Evolutionary conservation across 2,797 vertebrate genomes (phyloP).

Genomic region (Halcyon badia): DNA sequence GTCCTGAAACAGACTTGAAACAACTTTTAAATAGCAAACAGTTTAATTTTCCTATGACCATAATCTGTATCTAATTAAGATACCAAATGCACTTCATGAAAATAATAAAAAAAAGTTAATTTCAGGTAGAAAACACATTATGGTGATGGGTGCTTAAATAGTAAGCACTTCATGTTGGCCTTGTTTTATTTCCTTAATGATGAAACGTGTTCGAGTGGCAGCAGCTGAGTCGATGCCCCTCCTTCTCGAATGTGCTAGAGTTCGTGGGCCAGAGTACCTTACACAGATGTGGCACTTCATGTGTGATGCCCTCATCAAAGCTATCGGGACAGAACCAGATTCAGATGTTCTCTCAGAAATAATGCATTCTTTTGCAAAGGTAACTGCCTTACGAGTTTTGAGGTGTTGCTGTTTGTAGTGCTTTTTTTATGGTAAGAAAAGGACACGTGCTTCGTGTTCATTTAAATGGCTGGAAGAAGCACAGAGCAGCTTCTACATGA

Average conservation of each 20-base stretch:
- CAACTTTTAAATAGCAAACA: neutral
- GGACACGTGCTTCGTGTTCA: accelerated
- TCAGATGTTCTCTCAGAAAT: constrained; percentile 98
- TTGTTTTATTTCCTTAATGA: constrained; percentile 80
- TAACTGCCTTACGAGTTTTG: constrained; percentile 48
- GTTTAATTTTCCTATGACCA: neutral
- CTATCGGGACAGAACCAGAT: constrained; percentile 97
- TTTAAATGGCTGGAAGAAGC: neutral
- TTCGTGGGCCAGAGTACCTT: constrained; percentile 95
- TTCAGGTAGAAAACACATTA: neutral
- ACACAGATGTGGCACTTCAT: constrained; percentile 99
- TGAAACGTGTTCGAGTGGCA: constrained; percentile 92
- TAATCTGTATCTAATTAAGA: neutral
- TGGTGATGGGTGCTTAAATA: neutral
- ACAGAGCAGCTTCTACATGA: neutral
- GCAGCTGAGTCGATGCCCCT: constrained; percentile 98
- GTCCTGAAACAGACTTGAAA: neutral
- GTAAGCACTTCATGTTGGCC: neutral
- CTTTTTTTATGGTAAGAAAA: neutral
- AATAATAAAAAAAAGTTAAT: neutral
- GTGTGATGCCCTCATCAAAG: constrained; percentile 98
- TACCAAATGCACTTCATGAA: neutral
- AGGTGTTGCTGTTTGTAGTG: neutral
- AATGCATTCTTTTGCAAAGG: constrained; percentile 99
- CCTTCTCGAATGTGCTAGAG: constrained; percentile 93